These are phyloP conservation scores for Phainopepla nitens DNA, from an alignment of 2,113 vertebrate genomes.

Conservation along the genomic window DNA sequence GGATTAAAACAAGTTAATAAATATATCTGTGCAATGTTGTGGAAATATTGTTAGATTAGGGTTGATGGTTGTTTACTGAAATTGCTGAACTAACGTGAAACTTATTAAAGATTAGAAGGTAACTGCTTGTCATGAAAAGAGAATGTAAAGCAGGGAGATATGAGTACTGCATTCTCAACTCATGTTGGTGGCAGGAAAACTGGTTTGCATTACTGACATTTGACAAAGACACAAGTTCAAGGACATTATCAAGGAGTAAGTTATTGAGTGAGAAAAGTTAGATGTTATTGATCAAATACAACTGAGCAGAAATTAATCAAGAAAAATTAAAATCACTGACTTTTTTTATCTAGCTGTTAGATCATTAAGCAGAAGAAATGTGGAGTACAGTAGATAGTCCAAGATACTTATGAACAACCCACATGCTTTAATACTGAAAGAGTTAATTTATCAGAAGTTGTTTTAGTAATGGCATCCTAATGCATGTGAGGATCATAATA, in stretches of 20 bases:
- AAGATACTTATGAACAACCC: background rate
- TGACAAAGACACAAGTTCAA: background rate
- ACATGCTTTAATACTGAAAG: background rate
- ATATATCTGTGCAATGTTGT: background rate
- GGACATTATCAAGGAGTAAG: background rate
- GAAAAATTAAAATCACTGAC: background rate
- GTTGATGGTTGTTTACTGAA: background rate
- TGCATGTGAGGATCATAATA: background rate
- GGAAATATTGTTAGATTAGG: background rate
- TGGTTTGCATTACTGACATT: background rate
- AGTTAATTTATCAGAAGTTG: background rate
- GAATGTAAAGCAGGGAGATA: background rate
- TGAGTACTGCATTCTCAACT: background rate
- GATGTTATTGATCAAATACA: background rate
- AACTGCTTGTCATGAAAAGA: background rate
- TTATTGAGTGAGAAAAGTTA: background rate
- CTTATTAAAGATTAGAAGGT: background rate
- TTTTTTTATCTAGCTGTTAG: background rate
- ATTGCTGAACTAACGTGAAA: fast-evolving
- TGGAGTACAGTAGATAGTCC: background rate
- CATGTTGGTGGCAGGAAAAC: background rate
- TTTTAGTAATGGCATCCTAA: background rate
- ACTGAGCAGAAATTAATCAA: background rate
- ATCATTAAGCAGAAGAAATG: background rate
- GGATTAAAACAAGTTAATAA: background rate